A percentile compares a stretch with the other conserved stretches of the same genome.
Evolutionary conservation across 64 coral and sea anemone genomes (phyloP).

Genomic region (Porites australiensis): DNA sequence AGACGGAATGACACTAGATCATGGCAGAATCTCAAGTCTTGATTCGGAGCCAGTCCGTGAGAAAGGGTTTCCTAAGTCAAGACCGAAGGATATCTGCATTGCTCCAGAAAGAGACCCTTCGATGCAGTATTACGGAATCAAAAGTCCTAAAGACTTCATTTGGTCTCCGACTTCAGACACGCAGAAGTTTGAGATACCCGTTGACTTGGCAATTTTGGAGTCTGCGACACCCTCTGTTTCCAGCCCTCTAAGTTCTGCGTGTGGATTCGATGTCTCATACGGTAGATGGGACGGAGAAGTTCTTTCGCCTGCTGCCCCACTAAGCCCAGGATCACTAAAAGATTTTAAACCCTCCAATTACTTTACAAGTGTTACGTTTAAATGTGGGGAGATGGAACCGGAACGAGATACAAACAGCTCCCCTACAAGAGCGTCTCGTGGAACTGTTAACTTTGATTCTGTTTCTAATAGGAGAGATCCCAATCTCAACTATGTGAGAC

Average conservation of each 20-base stretch:
- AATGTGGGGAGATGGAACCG: constrained; percentile 63
- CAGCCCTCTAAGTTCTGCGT: neutral
- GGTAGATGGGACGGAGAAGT: neutral
- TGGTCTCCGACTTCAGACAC: neutral
- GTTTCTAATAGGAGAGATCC: neutral
- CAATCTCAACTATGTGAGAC: neutral
- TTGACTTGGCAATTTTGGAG: constrained; percentile 30
- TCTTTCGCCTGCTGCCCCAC: neutral
- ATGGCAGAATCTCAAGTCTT: constrained; percentile 5
- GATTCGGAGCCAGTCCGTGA: constrained; percentile 50
- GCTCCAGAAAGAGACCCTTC: constrained; percentile 4
- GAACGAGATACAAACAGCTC: constrained; percentile 53
- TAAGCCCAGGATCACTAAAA: constrained; percentile 31
- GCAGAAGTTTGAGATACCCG: constrained; percentile 45
- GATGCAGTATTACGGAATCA: neutral
- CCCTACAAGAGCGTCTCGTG: neutral
- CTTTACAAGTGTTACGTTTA: constrained; percentile 57
- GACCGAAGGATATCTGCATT: neutral
- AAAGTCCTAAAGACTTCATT: neutral
- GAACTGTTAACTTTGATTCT: neutral
- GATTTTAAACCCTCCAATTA: constrained; percentile 57
- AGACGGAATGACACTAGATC: neutral
- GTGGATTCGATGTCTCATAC: neutral
- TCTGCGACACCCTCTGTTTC: neutral
- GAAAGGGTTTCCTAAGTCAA: neutral